Conservation (phyloP, 2,113 vertebrate genomes). For the Ptilorrhoa leucosticta region DNA sequence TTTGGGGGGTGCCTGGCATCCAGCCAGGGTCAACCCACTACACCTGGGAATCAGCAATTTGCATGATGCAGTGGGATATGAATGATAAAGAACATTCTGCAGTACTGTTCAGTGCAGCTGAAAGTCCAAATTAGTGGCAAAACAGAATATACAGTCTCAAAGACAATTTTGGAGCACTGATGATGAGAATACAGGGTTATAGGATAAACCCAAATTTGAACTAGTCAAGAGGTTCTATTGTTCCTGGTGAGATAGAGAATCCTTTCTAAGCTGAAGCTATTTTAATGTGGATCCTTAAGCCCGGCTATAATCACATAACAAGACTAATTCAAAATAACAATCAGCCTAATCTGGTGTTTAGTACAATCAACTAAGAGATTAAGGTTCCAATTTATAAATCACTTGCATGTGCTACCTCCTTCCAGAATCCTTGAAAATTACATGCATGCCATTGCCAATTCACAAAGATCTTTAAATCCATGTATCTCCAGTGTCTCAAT, state of each 20-base stretch:
- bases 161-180: not conserved
- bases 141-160: not conserved
- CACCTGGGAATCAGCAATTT: not conserved
- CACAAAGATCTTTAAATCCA: not conserved
- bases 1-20: not conserved
- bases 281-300: slow-evolving; percentile 5
- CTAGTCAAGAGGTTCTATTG: not conserved
- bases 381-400: slow-evolving; percentile 25
- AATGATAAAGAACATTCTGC: not conserved
- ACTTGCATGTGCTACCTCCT: not conserved
- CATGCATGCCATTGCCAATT: not conserved
- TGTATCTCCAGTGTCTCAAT: not conserved
- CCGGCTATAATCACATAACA: not conserved
- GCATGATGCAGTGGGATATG: not conserved
- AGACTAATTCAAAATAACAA: slow-evolving; percentile 54
- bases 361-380: slow-evolving; percentile 7
- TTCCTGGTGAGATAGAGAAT: not conserved
- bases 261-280: not conserved
- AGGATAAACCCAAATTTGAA: not conserved
- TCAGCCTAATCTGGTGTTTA: slow-evolving; percentile 33
- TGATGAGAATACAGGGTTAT: not conserved
- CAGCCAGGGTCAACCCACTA: not conserved
- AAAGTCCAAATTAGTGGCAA: not conserved
- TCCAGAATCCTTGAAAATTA: not conserved
- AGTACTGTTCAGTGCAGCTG: not conserved